Evolutionary conservation across 2,113 vertebrate genomes (phyloP).

Genomic region (Entosphenus tridentatus): DNA sequence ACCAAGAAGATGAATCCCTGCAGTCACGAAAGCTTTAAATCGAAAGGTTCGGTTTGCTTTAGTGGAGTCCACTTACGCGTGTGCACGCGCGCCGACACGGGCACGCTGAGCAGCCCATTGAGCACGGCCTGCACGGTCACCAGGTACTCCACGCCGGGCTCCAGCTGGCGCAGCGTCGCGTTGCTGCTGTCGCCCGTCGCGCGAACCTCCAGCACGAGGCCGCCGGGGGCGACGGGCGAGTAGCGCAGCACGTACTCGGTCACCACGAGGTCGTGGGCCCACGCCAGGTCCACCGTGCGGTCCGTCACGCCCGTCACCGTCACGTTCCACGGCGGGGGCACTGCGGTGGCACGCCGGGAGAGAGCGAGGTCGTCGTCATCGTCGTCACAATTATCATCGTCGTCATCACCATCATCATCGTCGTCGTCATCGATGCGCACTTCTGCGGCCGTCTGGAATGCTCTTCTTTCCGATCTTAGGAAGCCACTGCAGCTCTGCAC

Average conservation of each 20-base stretch:
- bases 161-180: slow-evolving; percentile 45
- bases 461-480: too few relatives aligned
- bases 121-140: slow-evolving; percentile 66
- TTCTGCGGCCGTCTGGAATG: too few relatives aligned
- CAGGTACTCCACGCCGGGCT: slow-evolving; percentile 67
- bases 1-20: too few relatives aligned
- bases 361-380: too few relatives aligned
- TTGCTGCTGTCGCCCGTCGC: slow-evolving; percentile 52
- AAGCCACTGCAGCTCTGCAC: too few relatives aligned
- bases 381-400: too few relatives aligned
- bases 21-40: too few relatives aligned
- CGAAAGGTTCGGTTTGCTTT: too few relatives aligned
- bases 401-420: too few relatives aligned
- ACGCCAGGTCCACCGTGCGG: slow-evolving; percentile 48
- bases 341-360: slow-evolving; percentile 18
- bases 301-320: slow-evolving; percentile 45
- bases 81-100: slow-evolving; percentile 40
- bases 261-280: slow-evolving; percentile 49
- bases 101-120: slow-evolving; percentile 46
- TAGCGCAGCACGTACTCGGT: slow-evolving; percentile 70
- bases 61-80: slow-evolving; percentile 47
- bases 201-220: slow-evolving; percentile 49
- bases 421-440: too few relatives aligned
- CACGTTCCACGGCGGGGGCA: slow-evolving; percentile 56
- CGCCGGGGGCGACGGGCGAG: slow-evolving; percentile 32